Conservation (phyloP, 2,113 vertebrate species). For the Gadus macrocephalus region DNA sequence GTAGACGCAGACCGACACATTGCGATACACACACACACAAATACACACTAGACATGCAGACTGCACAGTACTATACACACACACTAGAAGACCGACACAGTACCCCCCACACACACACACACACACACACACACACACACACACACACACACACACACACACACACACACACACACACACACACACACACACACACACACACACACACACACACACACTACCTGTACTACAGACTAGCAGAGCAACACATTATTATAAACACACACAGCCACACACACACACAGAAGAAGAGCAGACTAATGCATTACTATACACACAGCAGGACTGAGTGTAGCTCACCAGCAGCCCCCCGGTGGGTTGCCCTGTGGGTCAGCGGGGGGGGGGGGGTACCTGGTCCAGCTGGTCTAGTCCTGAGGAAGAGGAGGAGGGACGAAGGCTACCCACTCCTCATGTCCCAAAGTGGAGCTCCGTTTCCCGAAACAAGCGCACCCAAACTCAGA, state of each 20-base stretch:
- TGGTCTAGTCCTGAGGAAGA: background rate
- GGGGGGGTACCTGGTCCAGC: too few relatives aligned
- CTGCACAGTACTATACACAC: too few relatives aligned
- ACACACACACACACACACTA: background rate
- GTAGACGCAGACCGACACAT: background rate
- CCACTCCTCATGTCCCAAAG: background rate
- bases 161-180: too few relatives aligned
- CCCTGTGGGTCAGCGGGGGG: too few relatives aligned
- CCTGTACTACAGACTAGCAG: background rate
- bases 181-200: background rate
- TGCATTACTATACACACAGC: background rate
- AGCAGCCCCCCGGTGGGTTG: too few relatives aligned
- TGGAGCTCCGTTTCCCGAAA: too few relatives aligned
- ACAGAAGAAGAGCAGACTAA: background rate
- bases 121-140: too few relatives aligned
- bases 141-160: background rate
- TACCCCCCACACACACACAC: background rate
- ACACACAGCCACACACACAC: slow-evolving; percentile 7
- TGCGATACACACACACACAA: too few relatives aligned
- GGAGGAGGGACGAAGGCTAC: background rate
- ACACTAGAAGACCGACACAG: too few relatives aligned
- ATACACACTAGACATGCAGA: too few relatives aligned
- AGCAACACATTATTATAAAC: background rate
- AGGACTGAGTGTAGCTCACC: background rate
- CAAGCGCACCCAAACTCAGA: too few relatives aligned